Percentiles rank a stretch among this genome's conserved stretches.
Evolutionary conservation across 2,113 vertebrate genomes (phyloP).

Genomic region (Vicugna pacos): DNA sequence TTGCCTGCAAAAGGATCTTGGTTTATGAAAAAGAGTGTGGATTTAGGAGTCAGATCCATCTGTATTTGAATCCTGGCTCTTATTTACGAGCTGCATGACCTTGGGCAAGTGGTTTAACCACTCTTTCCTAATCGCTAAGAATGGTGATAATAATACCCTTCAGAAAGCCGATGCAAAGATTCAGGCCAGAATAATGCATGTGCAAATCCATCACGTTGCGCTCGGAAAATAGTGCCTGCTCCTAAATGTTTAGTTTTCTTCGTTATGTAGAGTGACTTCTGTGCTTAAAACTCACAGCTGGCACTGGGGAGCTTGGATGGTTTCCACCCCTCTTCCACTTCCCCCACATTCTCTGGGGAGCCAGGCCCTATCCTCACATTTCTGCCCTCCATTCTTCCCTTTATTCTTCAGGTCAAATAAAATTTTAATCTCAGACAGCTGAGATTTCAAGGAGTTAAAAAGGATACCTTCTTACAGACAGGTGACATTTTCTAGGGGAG

Average conservation of each 20-base stretch:
- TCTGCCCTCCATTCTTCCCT: background rate
- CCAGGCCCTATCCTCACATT: background rate
- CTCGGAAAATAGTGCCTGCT: background rate
- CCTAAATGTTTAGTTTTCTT: conserved; percentile 16
- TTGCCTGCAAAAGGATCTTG: background rate
- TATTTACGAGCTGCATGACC: background rate
- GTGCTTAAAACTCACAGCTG: conserved; percentile 35
- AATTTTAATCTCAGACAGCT: background rate
- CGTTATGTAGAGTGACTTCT: background rate
- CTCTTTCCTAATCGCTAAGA: conserved; percentile 29
- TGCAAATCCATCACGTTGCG: background rate
- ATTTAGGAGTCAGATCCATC: background rate
- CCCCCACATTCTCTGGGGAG: background rate
- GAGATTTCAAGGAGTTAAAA: background rate
- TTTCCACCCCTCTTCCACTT: background rate
- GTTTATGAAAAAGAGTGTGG: background rate
- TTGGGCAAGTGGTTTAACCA: background rate
- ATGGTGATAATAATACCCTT: background rate
- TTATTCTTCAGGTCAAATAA: background rate
- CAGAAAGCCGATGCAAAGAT: background rate
- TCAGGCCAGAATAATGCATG: background rate
- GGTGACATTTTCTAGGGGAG: background rate
- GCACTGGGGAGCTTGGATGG: background rate
- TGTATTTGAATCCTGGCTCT: conserved; percentile 9
- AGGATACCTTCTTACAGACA: background rate